Evolutionary conservation across 2,888 invertebrate species (phyloP).

Genomic region (Rhagonycha lutea): DNA sequence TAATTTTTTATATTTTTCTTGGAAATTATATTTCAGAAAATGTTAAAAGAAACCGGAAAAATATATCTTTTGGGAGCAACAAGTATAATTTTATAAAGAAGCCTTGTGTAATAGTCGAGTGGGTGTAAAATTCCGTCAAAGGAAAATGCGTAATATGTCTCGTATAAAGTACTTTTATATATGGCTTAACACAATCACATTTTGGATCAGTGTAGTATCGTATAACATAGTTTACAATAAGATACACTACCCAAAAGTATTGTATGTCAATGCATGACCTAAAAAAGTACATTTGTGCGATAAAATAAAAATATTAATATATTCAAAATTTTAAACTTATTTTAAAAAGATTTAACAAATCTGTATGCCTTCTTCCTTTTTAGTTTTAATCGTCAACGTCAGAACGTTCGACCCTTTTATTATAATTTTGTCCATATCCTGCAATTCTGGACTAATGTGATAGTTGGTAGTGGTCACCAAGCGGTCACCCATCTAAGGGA

Average conservation of each 20-base stretch:
- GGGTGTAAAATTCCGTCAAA: slow-evolving; percentile 15
- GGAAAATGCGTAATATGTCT: slow-evolving; percentile 26
- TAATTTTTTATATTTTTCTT: background rate
- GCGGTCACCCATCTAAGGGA: no score
- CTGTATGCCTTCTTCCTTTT: no score
- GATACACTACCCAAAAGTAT: background rate
- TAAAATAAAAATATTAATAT: no score
- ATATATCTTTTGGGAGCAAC: slow-evolving; percentile 1
- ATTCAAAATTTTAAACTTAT: no score
- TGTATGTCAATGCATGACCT: background rate
- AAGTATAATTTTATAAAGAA: slow-evolving; percentile 14
- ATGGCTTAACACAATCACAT: background rate
- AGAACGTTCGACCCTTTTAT: no score
- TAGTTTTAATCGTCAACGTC: no score
- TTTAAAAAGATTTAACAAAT: no score
- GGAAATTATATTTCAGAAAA: background rate
- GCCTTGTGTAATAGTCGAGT: background rate
- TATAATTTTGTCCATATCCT: no score
- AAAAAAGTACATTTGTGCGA: background rate
- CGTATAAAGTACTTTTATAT: background rate
- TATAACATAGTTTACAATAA: background rate
- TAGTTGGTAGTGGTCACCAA: no score
- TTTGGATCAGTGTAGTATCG: background rate
- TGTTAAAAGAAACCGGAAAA: background rate
- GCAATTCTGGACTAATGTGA: no score